Base-by-base conservation (phyloP, 2,113 vertebrate genomes). In the Psettodes erumei region DNA sequence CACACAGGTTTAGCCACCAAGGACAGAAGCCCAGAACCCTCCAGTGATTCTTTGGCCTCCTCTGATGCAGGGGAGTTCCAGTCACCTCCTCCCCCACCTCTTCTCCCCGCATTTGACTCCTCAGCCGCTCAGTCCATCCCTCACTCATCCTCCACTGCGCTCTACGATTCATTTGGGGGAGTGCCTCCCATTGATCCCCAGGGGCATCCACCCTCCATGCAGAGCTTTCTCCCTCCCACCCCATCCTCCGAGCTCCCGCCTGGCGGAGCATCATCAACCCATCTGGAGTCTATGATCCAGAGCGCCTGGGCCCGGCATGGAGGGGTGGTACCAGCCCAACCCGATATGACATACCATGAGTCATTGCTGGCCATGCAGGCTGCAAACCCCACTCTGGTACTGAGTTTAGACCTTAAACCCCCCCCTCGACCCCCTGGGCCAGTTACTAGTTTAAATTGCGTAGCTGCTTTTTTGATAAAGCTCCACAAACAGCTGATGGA, bases 31-130 rank as follows among this genome's bases (percentile, higher is more conserved):
- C 96, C 96, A 4, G 96, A 98, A 38, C 96, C 95, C 54, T 98
- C 96, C 77, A 98, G 96, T 82, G 97, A 99, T 93, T 99, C 98
- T 74, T 62, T 97, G 88, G 94, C 95, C 79, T 99, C 96, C 82
- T 98, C 97, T 32, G 97, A 98, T 35, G 92, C 95, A 23, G 94
- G 96, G 65, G 97, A 98, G 85, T 97, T 97, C 89, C 94, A 95
- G 42, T 98, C 97, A 59, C 97, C 93, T 11, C 92, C 93, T 21
- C 92, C 91, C 0, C 91, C 88, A 3, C 72, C 65, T 3, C 76
- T 89, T 42, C 84, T 62, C 21, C 77, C 86, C 32, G 16, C 80
- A 6, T 89, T 79, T 5, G 93, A 94, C 63, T 60, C 71, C 50
- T 94, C 94, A 0, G 85, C 87, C 0, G 94, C 94, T 70, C 93